Conservation (phyloP, 2,888 invertebrate species). For the Drosophila trichaetosa region DNA sequence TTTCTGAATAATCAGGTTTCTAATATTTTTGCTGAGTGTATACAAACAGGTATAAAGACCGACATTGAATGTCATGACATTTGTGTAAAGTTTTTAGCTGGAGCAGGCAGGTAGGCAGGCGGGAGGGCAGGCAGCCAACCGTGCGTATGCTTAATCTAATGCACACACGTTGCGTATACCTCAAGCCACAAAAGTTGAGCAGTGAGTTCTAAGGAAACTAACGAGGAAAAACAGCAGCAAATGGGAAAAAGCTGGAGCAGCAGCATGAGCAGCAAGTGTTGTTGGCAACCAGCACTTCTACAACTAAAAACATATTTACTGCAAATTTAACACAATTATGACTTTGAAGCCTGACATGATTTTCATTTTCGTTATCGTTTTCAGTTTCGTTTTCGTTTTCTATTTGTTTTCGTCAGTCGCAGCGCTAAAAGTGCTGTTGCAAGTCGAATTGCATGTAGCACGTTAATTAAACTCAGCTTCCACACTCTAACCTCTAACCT, state of each 20-base stretch:
- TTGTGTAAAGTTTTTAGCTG: constrained; percentile 42
- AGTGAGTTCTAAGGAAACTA: constrained; percentile 45
- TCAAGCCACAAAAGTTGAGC: constrained; percentile 75
- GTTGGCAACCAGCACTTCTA: constrained; percentile 15
- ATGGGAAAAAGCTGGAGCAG: constrained; percentile 16
- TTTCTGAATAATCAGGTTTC: not conserved
- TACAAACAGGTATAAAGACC: not conserved
- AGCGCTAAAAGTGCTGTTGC: constrained; percentile 57
- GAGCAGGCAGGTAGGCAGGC: constrained; percentile 40
- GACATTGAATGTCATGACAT: constrained; percentile 51
- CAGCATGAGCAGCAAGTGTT: constrained; percentile 29
- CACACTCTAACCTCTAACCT: not conserved
- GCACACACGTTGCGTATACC: constrained; percentile 63
- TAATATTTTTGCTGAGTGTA: not conserved
- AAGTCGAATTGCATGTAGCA: constrained; percentile 49
- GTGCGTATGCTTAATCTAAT: constrained; percentile 75
- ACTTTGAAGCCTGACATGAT: constrained; percentile 76
- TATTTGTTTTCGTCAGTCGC: constrained; percentile 22
- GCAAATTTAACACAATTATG: constrained; percentile 76
- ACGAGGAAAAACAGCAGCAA: constrained; percentile 26
- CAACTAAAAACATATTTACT: constrained; percentile 61
- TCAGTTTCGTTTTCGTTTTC: constrained; percentile 61
- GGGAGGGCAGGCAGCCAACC: constrained; percentile 40
- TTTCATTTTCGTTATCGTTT: constrained; percentile 60
- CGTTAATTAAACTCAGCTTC: constrained; percentile 75